Base-by-base conservation (phyloP, 2,888 invertebrate genomes). In the Teinopalpus imperialis region DNA sequence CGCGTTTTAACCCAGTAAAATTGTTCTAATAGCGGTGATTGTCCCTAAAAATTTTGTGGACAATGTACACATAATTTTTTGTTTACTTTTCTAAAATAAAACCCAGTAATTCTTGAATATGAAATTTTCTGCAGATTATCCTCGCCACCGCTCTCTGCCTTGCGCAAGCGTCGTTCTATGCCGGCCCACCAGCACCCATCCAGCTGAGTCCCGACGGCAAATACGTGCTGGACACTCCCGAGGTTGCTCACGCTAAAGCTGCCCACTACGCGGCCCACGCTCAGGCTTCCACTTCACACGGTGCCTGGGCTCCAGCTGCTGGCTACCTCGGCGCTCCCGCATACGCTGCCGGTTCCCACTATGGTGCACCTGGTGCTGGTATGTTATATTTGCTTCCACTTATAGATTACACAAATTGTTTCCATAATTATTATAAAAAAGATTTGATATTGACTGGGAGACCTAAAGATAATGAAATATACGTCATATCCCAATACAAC, bases 131-230 rank as follows among this genome's bases (percentile, higher is more conserved):
- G 0, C 72, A 88, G 88, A 81, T 88, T 78, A 75, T 88, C 69
- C 66, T 88, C 64, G 86, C 85, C 59, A 79, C 85, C 67, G 66
- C 81, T 64, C 74, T 87, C 59, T 86, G 88, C 82, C 69, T 86
- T 61, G 90, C 90, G 50, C 80, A 89, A 61, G 89, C 90, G 41
- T 89, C 90, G n/a, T 89, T 81, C 71, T 90, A 77, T 81, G 83
- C 76, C 54, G 89, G 77, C 57, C 85, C 82, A 46, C 89, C 79
- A 55, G 90, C 86, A 12, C 86, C 71, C 57, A 61, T 89, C 53
- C 83, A 85, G 53, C 78, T 89, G 2, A 88, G 85, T 53, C 72
- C 78, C 1, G 93, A 93, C 55, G 90, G 90, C 67, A 81, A 88
- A 51, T 75, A 79, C 62, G 58, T 89, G 24, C 59, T 92, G 27